Percentiles rank a stretch among this genome's conserved stretches.
These are phyloP conservation scores for Timema podura DNA, from an alignment of 2,888 invertebrate genomes.

Conservation along the genomic window DNA sequence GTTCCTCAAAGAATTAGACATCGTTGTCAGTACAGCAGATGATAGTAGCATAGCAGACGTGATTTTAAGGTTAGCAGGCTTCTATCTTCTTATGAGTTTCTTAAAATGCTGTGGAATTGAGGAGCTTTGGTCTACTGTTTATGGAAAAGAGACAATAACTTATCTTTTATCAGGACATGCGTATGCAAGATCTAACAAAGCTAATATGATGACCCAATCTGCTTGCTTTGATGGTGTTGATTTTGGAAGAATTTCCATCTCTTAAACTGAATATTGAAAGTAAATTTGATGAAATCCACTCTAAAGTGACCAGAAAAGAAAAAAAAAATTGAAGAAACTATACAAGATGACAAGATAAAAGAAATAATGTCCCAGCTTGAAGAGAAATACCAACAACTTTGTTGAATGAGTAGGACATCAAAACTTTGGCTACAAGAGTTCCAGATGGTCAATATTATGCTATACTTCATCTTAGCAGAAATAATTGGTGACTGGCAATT, in stretches of 20 bases:
- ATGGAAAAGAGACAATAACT: neutral
- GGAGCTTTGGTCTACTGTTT: conserved; percentile 3
- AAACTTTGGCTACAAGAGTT: conserved; percentile 4
- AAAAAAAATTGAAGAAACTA: neutral
- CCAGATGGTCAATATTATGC: neutral
- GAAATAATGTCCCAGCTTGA: neutral
- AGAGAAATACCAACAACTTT: conserved; percentile 1
- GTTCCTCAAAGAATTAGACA: neutral
- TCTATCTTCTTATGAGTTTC: neutral
- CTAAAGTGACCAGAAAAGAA: neutral
- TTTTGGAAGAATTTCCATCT: neutral
- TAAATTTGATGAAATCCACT: neutral
- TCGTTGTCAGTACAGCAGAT: neutral
- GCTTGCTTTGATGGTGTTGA: neutral
- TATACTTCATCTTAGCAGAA: conserved; percentile 2
- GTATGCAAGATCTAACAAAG: conserved; percentile 5
- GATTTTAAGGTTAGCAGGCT: neutral
- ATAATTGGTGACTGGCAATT: neutral
- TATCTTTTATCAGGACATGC: neutral
- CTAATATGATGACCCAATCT: conserved; percentile 1
- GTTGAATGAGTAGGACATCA: neutral
- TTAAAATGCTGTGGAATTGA: neutral
- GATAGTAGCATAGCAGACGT: neutral
- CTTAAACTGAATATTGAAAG: neutral
- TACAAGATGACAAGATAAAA: neutral